These are phyloP conservation scores for Python bivittatus DNA, from an alignment of 2,113 vertebrate species.

Conservation along the genomic window DNA sequence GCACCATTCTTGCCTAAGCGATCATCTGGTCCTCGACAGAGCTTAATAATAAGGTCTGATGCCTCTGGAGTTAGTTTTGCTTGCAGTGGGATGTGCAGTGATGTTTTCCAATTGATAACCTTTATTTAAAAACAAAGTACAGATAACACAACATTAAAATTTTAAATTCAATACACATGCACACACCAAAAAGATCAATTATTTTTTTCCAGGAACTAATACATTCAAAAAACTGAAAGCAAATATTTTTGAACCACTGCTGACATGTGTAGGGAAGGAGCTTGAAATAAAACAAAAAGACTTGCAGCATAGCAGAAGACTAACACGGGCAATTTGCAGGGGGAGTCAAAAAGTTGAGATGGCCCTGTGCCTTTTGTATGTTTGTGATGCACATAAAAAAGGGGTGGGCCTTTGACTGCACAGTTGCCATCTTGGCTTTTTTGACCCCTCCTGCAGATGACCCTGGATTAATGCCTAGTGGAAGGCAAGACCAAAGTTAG, in stretches of 20 bases:
- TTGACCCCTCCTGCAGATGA: background rate
- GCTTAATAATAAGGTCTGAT: constrained; percentile 91
- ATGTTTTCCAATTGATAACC: constrained; percentile 98
- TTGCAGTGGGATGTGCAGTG: constrained; percentile 89
- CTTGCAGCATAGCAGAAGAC: background rate
- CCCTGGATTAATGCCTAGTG: background rate
- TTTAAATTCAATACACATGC: background rate
- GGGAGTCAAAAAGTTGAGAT: background rate
- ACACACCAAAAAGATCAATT: background rate
- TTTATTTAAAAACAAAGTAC: constrained; percentile 59
- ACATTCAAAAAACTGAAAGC: background rate
- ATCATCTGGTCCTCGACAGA: constrained; percentile 94
- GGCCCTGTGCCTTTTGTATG: background rate
- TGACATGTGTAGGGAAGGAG: background rate
- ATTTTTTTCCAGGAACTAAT: background rate
- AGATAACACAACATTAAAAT: constrained; percentile 6
- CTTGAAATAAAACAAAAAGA: background rate
- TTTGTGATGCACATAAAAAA: background rate
- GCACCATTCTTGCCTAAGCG: constrained; percentile 92
- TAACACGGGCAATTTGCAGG: background rate
- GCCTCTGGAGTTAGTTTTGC: constrained; percentile 93
- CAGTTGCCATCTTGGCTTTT: background rate
- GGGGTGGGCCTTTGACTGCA: background rate
- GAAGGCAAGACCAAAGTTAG: background rate
- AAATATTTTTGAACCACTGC: background rate